Conservation (phyloP, 2,797 vertebrate species). For the Rousettus madagascariensis region DNA sequence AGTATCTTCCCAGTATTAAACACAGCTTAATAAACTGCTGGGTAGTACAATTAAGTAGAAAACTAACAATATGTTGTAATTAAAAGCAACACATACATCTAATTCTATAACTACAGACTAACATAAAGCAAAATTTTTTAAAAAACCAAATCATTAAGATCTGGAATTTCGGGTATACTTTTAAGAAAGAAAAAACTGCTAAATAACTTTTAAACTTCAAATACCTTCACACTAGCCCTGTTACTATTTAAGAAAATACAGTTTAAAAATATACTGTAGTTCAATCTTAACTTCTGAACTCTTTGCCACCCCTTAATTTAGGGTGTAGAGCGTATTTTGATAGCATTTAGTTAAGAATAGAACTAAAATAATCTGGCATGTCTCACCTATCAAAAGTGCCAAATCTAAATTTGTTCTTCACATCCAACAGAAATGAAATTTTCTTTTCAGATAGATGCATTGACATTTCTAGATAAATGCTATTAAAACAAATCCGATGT, state of each 20-base stretch:
- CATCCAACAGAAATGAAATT: slow-evolving; percentile 56
- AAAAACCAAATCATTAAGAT: not conserved
- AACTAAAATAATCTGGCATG: slow-evolving; percentile 49
- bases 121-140: slow-evolving; percentile 21
- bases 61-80: not conserved
- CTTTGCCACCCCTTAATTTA: slow-evolving; percentile 36
- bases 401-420: slow-evolving; percentile 51
- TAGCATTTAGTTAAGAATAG: slow-evolving; percentile 14
- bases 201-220: slow-evolving; percentile 28
- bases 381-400: slow-evolving; percentile 36
- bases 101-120: not conserved
- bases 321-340: slow-evolving; percentile 16
- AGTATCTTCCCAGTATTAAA: slow-evolving; percentile 16
- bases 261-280: not conserved
- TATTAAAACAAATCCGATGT: slow-evolving; percentile 53
- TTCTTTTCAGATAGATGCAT: slow-evolving; percentile 45
- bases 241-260: slow-evolving; percentile 42
- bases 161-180: not conserved
- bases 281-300: slow-evolving; percentile 21
- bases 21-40: not conserved
- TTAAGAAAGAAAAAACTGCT: not conserved
- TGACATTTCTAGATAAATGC: slow-evolving; percentile 23
- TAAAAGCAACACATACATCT: not conserved
- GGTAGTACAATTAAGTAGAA: not conserved
- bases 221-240: not conserved